Percentiles rank a stretch among this genome's conserved stretches.
phyloP scores from a whole-genome alignment of 2,888 invertebrate species.

The Suillia variegata region DNA sequence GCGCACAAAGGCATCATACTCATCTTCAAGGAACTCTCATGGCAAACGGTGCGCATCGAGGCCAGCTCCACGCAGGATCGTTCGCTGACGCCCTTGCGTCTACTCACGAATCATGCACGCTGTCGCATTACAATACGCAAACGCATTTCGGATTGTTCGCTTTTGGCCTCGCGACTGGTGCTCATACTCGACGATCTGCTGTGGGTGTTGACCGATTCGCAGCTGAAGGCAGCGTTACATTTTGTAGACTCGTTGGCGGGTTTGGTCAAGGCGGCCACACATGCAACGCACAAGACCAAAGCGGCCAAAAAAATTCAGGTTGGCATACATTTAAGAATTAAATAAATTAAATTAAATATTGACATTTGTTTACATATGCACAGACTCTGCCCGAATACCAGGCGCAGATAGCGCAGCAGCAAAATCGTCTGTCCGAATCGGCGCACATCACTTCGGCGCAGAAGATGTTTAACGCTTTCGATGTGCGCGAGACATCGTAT shows the following conservation, averaged over 20 bases:
- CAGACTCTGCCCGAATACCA: conserved; percentile 74
- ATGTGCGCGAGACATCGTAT: conserved; percentile 97
- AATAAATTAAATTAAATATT: background rate
- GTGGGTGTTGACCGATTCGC: conserved; percentile 97
- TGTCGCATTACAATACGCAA: conserved; percentile 97
- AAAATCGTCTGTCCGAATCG: conserved; percentile 52
- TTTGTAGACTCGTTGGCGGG: conserved; percentile 85
- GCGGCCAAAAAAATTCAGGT: conserved; percentile 84
- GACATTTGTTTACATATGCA: conserved; percentile 25
- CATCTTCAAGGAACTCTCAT: conserved; percentile 95
- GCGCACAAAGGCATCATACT: conserved; percentile 85
- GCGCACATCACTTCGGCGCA: conserved; percentile 59
- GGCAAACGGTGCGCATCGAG: conserved; percentile 96
- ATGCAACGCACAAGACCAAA: conserved; percentile 79
- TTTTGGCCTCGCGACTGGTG: conserved; percentile 88
- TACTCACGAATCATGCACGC: conserved; percentile 92
- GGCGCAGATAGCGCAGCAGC: conserved; percentile 70
- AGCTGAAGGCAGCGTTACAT: conserved; percentile 89
- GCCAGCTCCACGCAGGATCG: conserved; percentile 82
- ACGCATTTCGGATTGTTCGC: conserved; percentile 87
- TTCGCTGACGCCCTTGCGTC: conserved; percentile 83
- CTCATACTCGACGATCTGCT: conserved; percentile 93
- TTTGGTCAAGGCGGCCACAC: conserved; percentile 79
- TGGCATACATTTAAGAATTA: conserved; percentile 21
- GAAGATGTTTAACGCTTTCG: conserved; percentile 82